Evolutionary conservation across 2,113 vertebrate species (phyloP).

Genomic region (Piaya cayana): DNA sequence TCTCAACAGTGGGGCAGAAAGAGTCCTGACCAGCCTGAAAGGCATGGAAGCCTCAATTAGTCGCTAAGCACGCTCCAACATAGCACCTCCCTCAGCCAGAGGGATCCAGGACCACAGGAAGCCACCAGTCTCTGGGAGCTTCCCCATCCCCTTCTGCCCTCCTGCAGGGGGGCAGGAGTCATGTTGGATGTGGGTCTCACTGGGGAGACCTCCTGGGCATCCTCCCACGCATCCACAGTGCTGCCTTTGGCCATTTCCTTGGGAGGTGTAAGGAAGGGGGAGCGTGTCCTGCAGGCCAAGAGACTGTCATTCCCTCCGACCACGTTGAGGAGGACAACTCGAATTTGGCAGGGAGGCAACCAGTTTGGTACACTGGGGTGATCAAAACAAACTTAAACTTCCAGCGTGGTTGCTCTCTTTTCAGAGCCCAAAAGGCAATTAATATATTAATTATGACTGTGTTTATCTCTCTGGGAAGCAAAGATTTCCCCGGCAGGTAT

Average conservation of each 20-base stretch:
- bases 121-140: not conserved
- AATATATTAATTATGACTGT: constrained; percentile 15
- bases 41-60: not conserved
- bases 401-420: not conserved
- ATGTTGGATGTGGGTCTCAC: accelerated
- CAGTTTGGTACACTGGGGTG: not conserved
- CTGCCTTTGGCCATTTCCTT: not conserved
- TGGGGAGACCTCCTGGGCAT: not conserved
- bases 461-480: constrained; percentile 18
- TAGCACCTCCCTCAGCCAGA: not conserved
- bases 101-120: not conserved
- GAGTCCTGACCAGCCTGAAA: not conserved
- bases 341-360: not conserved
- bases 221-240: accelerated
- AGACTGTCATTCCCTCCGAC: not conserved
- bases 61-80: not conserved
- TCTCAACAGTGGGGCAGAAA: not conserved
- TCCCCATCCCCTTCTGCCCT: not conserved
- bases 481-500: not conserved
- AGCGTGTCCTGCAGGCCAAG: accelerated
- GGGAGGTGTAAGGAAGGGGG: not conserved
- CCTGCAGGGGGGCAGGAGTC: not conserved
- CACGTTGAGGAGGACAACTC: accelerated
- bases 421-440: not conserved
- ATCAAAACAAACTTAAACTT: not conserved